Conservation (phyloP, 64 coral and sea anemone genomes). For the Porites australiensis region DNA sequence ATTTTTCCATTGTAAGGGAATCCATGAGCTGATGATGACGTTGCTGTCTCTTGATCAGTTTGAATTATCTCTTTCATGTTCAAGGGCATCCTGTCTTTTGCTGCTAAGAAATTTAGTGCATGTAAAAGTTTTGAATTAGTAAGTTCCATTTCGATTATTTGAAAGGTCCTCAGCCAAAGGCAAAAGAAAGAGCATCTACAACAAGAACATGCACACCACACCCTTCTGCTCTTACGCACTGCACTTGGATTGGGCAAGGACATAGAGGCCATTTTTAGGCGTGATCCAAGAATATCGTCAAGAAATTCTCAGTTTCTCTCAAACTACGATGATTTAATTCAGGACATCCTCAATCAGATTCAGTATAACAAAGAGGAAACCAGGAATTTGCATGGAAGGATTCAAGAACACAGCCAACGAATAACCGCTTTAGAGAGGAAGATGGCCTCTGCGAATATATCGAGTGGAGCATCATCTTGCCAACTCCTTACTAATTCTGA, state of each 20-base stretch:
- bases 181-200: slow-evolving; percentile 1
- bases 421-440: slow-evolving; percentile 4
- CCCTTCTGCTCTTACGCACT: not conserved
- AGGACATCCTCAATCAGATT: not conserved
- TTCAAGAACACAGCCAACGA: not conserved
- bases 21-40: too few species aligned
- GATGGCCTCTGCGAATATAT: not conserved
- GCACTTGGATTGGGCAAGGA: not conserved
- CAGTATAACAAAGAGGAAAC: not conserved
- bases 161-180: slow-evolving; percentile 14
- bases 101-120: not conserved
- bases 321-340: slow-evolving; percentile 10
- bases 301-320: not conserved
- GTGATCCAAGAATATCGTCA: not conserved
- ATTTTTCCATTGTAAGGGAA: too few species aligned
- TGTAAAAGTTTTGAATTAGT: too few species aligned
- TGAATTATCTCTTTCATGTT: too few species aligned
- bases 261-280: not conserved
- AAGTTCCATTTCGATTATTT: too few species aligned
- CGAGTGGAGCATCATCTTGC: not conserved
- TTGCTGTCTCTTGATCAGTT: too few species aligned
- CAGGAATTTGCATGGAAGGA: not conserved
- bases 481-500: not conserved
- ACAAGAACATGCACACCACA: not conserved
- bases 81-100: too few species aligned